Base-by-base conservation (phyloP, 2,113 vertebrate species). In the Psilopsiagon aurifrons region DNA sequence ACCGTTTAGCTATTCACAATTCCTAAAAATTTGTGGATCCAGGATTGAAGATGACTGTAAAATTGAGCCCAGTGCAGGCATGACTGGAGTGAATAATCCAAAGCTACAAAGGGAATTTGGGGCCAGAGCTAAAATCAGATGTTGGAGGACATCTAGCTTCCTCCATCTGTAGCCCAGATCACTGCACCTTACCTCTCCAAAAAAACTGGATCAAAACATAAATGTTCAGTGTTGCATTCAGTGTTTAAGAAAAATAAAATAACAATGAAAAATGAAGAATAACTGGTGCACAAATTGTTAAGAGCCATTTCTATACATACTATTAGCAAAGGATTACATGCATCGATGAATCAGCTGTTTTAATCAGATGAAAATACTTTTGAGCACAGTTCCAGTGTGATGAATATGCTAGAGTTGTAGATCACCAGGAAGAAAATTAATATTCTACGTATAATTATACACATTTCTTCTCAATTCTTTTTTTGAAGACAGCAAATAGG, bases 391-490 rank as follows among this genome's bases (percentile, higher is more conserved):
- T 97, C 88, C 92, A 96, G 57, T 94, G 59, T 95, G 86, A 96
- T 96, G 92, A 97, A 95, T 96, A 96, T 97, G 86, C 94, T 93
- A 46, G 81, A 94, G 92, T 82, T 96, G 94, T 97, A 93, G 96
- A 94, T 96, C 91, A 96, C 95, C 94, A 96, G 95, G 94, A 94
- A 96, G 95, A 94, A 95, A 81, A 95, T 95, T 96, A 96, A 94
- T 97, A 97, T 93, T 95, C 77, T 94, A 59, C 91, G 66, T 95
- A 84, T 93, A 97, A 95, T 96, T 97, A 92, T 92, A 76, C 66
- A 87, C 92, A 92, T 96, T 96, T 97, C 67, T 95, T 87, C 78
- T 87, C 90, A 85, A 89, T 96, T 89, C 81, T 92, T 94, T 92
- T 95, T 94, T 96, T 85, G 80, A 94, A 93, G 80, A 81, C 62